Base-by-base conservation (phyloP, 2,888 invertebrate genomes). In the Liodrosophila aerea region DNA sequence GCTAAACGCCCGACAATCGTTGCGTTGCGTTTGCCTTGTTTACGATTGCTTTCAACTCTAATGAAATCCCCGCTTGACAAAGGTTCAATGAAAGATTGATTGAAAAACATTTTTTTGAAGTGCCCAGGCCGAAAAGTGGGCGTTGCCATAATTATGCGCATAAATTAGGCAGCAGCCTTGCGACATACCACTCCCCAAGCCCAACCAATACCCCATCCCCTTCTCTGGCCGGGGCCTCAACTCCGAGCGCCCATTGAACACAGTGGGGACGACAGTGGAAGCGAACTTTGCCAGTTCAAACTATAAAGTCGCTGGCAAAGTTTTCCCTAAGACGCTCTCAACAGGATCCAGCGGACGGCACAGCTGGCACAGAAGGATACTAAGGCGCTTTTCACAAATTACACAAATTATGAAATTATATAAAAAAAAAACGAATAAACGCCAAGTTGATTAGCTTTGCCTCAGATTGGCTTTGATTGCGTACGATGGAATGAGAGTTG, bases 11-110 rank as follows among this genome's bases (percentile, higher is more conserved):
- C 31, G 51, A 46, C 52, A 73, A 76, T 76, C 64, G 73, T 31
- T 30, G 15, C 18, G 53, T 22, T 27, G 40, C 31, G 22, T 50
- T n/a, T n/a, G 49, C 40, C 58, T 60, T 58, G 66, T 52, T 58
- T 56, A 49, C 67, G 67, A 65, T 62, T 74, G 75, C 77, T 52
- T 68, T 77, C 64, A 65, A 68, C 65, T 80, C 83, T 78, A 83
- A 80, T 82, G 76, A 78, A 85, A 83, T 83, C 70, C 59, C 64
- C 66, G 70, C 64, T 57, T 70, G 80, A 80, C 76, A 80, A 85
- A 85, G 80, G 80, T 80, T 78, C 76, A 82, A 85, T 85, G 58
- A 58, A 73, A 85, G 78, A 78, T 85, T 78, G 85, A 78, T 78
- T 82, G 78, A 78, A 64, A 72, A 68, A 41, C 78, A 72, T 85